Evolutionary conservation across 2,797 vertebrate genomes (phyloP).

Genomic region (Menidia menidia): DNA sequence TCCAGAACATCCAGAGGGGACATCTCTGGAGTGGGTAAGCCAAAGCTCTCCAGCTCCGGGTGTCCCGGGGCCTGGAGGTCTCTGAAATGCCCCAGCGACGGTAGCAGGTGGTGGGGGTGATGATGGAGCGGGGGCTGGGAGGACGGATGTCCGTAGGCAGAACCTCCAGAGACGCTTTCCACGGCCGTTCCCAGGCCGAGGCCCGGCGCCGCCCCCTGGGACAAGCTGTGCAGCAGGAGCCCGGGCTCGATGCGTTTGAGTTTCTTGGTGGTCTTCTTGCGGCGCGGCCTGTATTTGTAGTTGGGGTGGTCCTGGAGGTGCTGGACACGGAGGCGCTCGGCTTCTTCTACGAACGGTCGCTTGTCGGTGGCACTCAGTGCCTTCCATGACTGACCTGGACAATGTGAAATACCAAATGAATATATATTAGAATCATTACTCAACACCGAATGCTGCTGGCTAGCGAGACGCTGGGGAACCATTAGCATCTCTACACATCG

Average conservation of each 20-base stretch:
- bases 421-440: too few species aligned
- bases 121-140: slow-evolving; percentile 68
- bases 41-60: slow-evolving; percentile 92
- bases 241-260: slow-evolving; percentile 92
- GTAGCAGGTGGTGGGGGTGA: slow-evolving; percentile 77
- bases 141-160: slow-evolving; percentile 78
- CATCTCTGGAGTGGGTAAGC: slow-evolving; percentile 97
- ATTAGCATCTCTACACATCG: too few species aligned
- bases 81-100: slow-evolving; percentile 76
- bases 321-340: slow-evolving; percentile 92
- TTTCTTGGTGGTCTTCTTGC: slow-evolving; percentile 97
- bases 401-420: neutral
- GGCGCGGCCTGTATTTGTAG: slow-evolving; percentile 97
- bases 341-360: slow-evolving; percentile 96
- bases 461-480: too few species aligned
- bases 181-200: slow-evolving; percentile 51
- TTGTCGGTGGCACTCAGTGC: slow-evolving; percentile 89
- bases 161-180: slow-evolving; percentile 47
- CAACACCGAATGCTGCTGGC: too few species aligned
- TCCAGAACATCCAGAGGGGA: slow-evolving; percentile 96
- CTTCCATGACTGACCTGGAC: slow-evolving; percentile 94
- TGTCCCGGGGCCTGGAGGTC: slow-evolving; percentile 85
- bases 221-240: slow-evolving; percentile 89
- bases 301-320: slow-evolving; percentile 97
- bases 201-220: slow-evolving; percentile 77